These are phyloP conservation scores for Pristionchus fissidentatus DNA, from an alignment of 2,888 invertebrate genomes.

Conservation along the genomic window DNA sequence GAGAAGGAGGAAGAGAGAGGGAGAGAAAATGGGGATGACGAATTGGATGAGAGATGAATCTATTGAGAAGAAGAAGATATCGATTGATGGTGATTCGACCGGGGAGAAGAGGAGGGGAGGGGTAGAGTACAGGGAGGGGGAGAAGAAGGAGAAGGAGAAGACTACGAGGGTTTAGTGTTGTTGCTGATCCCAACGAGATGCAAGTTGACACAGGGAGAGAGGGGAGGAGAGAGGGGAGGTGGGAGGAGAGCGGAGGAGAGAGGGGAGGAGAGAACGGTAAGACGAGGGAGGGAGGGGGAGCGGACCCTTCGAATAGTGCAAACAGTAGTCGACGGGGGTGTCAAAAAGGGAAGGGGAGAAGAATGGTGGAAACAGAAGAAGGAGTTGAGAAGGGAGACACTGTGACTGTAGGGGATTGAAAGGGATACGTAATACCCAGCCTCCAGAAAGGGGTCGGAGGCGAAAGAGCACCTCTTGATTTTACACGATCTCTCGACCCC, in stretches of 20 bases:
- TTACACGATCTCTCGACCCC: no score
- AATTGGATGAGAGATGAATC: background rate
- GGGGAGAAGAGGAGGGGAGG: slow-evolving; percentile 4
- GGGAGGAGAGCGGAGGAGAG: background rate
- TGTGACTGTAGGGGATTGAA: slow-evolving; percentile 4
- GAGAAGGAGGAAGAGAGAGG: background rate
- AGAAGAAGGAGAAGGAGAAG: slow-evolving; percentile 35
- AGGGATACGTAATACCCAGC: no score
- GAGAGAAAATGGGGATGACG: background rate
- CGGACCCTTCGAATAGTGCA: slow-evolving; percentile 17
- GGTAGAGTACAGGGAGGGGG: slow-evolving; percentile 3
- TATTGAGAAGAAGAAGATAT: background rate
- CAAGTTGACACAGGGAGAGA: slow-evolving; percentile 20
- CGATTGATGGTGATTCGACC: background rate
- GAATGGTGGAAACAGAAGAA: slow-evolving; percentile 5
- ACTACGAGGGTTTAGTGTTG: slow-evolving; percentile 26
- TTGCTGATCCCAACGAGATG: slow-evolving; percentile 21
- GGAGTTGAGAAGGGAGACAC: background rate
- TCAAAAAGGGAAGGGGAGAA: slow-evolving; percentile 44
- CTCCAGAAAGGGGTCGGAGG: background rate
- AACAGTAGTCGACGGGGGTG: slow-evolving; percentile 31
- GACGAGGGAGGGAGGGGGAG: slow-evolving; percentile 7
- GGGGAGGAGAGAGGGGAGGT: background rate
- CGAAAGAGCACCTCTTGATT: no score
- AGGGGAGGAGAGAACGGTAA: slow-evolving; percentile 16